Evolutionary conservation across 2,113 vertebrate genomes (phyloP), one percentile per base, ranked within the genome.

Genomic region (Turdus rufiventris): DNA sequence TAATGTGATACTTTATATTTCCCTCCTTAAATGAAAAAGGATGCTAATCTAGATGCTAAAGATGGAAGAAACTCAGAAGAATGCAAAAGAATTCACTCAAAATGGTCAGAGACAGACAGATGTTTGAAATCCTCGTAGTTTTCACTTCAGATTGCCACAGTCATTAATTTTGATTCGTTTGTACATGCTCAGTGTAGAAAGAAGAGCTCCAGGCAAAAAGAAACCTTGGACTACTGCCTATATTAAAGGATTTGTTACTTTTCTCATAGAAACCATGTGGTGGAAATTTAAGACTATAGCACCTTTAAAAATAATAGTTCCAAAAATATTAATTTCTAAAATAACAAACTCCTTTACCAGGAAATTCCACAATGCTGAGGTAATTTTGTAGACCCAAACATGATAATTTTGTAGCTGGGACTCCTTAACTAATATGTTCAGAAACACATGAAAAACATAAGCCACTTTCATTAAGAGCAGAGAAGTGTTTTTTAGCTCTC

Each of bases 171-270:
- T 43, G 24, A 38, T 60, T 60, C 67, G 12, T 75, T 76, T 80
- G 2, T 36, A 57, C 14, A 58, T 33, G 10, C 14, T 36, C 33
- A 38, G 17, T 36, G 16, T 16, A 8, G 14, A 68, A 71, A 81
- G 15, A 67, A 65, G 31, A 26, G 18, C 31, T 70, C 9, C 25
- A 28, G n/a, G 11, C 11, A 6, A 51, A 82, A 72, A 76, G 28
- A 58, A 13, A 5, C 0, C 3, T 9, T 42, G 20, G 24, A 33
- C 19, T 81, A 3, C 2, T 71, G 4, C 43, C 9, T 56, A 2
- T 29, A 17, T 38, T 36, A 42, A 70, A 78, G 57, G 23, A 72
- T 75, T 53, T 57, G 4, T 38, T 53, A 5, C 4, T 62, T 85
- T 92, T 36, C 19, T 72, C 23, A 42, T 4, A 47, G 53, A 78